These are phyloP conservation scores for Galemys pyrenaicus DNA, from an alignment of 2,113 vertebrate species.

Conservation along the genomic window DNA sequence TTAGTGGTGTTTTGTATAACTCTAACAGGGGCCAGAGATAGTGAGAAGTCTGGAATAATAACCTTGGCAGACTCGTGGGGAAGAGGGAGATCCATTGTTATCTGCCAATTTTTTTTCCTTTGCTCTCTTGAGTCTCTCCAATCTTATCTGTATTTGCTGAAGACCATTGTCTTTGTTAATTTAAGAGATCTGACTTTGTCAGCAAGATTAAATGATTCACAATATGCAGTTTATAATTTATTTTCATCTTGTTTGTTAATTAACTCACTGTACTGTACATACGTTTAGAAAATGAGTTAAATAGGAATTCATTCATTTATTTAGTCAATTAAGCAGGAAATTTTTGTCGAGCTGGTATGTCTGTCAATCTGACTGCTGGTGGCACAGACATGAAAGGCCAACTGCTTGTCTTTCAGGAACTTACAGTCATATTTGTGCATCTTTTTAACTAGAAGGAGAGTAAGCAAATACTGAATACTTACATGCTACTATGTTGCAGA, in stretches of 20 bases:
- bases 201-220: background rate
- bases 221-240: background rate
- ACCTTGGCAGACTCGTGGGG: background rate
- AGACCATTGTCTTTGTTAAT: background rate
- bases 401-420: background rate
- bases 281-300: constrained; percentile 33
- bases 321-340: constrained; percentile 13
- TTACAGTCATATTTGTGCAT: background rate
- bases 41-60: background rate
- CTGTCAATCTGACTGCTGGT: background rate
- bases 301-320: background rate
- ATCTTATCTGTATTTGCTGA: background rate
- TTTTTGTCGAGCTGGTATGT: background rate
- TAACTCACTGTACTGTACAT: constrained; percentile 4
- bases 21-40: background rate
- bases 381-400: background rate
- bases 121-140: background rate
- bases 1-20: background rate
- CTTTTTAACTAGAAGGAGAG: background rate
- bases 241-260: constrained; percentile 39
- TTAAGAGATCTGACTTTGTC: background rate
- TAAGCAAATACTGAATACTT: background rate
- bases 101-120: background rate
- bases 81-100: background rate
- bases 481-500: background rate